phyloP scores from a whole-genome alignment of 2,888 invertebrate genomes.

The Drosophila eohydei region DNA sequence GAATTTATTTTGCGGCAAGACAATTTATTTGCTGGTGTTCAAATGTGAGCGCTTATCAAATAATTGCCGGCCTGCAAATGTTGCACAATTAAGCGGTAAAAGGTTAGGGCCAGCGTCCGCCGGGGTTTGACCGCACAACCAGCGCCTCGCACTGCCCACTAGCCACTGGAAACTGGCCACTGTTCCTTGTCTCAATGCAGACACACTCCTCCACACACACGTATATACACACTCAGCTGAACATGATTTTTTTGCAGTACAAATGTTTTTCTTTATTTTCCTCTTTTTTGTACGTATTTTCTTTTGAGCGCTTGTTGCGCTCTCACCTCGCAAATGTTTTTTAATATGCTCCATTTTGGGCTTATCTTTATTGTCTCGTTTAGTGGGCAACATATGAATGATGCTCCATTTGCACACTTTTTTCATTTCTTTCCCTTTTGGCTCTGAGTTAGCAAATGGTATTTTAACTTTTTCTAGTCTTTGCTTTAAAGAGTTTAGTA shows the following conservation, averaged over 20 bases:
- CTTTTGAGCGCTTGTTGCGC: conserved; percentile 63
- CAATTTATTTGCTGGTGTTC: conserved; percentile 69
- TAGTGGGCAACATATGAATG: conserved; percentile 77
- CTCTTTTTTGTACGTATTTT: conserved; percentile 6
- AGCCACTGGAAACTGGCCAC: conserved; percentile 24
- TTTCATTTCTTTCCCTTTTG: conserved; percentile 5
- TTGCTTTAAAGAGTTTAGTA: not conserved
- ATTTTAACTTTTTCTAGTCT: not conserved
- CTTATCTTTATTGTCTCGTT: conserved; percentile 84
- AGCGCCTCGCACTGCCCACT: conserved; percentile 40
- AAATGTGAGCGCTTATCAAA: conserved; percentile 84
- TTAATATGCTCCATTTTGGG: conserved; percentile 77
- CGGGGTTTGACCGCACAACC: conserved; percentile 68
- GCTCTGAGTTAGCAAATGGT: conserved; percentile 8
- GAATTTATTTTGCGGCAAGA: conserved; percentile 74
- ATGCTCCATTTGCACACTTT: conserved; percentile 47
- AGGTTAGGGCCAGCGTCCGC: conserved; percentile 54
- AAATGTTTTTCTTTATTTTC: conserved; percentile 13
- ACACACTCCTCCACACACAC: conserved; percentile 3
- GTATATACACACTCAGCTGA: conserved; percentile 4
- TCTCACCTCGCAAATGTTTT: conserved; percentile 47
- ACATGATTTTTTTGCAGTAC: conserved; percentile 15
- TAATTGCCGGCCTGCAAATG: conserved; percentile 83
- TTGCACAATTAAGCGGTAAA: conserved; percentile 83
- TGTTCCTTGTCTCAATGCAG: conserved; percentile 34